Evolutionary conservation across 2,113 vertebrate genomes (phyloP).

Genomic region (Elanus axillaris): DNA sequence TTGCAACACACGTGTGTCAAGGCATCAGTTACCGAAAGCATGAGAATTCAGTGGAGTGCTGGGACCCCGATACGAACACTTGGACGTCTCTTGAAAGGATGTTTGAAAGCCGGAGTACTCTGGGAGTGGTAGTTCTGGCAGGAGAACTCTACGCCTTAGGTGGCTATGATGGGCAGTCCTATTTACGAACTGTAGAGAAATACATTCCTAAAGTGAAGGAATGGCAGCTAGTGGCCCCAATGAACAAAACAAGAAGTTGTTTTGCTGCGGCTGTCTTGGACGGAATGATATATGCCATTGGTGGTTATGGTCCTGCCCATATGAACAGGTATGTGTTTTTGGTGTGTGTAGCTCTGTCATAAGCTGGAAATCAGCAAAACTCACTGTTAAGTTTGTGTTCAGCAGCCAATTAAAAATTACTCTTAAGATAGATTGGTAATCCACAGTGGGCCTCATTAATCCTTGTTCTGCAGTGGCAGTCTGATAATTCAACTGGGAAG

Average conservation of each 20-base stretch:
- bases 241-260: slow-evolving; percentile 94
- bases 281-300: slow-evolving; percentile 96
- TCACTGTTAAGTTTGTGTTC: not conserved
- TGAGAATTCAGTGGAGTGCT: slow-evolving; percentile 93
- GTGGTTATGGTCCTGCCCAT: slow-evolving; percentile 94
- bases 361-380: not conserved
- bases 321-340: slow-evolving; percentile 88
- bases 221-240: slow-evolving; percentile 93
- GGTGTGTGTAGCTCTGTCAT: accelerated
- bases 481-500: not conserved
- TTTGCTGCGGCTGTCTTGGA: slow-evolving; percentile 92
- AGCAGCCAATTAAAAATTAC: not conserved
- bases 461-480: not conserved
- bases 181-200: slow-evolving; percentile 93
- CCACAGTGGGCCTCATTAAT: not conserved
- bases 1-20: slow-evolving; percentile 91
- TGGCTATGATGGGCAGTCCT: slow-evolving; percentile 94
- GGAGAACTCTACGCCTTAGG: slow-evolving; percentile 95
- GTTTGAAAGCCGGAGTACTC: slow-evolving; percentile 91
- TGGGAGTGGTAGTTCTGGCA: slow-evolving; percentile 88
- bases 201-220: slow-evolving; percentile 91
- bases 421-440: not conserved
- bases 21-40: slow-evolving; percentile 90
- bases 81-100: slow-evolving; percentile 90
- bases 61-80: slow-evolving; percentile 95